Evolutionary conservation across 2,888 invertebrate genomes (phyloP).

Genomic region (Drosophila melanocephala): DNA sequence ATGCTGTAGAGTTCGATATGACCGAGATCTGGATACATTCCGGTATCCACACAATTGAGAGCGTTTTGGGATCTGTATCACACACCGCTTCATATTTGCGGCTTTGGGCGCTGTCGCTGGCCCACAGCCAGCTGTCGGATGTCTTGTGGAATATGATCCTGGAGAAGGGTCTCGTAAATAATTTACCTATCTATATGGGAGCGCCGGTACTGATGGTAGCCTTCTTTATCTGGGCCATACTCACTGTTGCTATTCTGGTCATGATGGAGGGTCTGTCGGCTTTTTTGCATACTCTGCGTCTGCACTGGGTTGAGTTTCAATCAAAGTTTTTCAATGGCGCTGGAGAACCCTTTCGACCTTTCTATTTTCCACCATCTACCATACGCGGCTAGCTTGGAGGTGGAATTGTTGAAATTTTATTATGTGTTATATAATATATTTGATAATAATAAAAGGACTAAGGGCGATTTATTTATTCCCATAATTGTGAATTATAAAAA

Average conservation of each 20-base stretch:
- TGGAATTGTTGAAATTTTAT: not conserved
- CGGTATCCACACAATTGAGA: constrained; percentile 87
- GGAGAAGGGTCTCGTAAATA: constrained; percentile 89
- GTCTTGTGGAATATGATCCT: constrained; percentile 98
- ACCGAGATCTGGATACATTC: constrained; percentile 82
- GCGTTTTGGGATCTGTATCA: constrained; percentile 95
- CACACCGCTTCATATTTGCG: constrained; percentile 99
- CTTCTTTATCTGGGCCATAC: constrained; percentile 95
- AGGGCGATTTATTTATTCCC: not conserved
- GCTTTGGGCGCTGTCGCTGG: constrained; percentile 98
- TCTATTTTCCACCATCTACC: constrained; percentile 89
- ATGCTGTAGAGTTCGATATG: constrained; percentile 52
- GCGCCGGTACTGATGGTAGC: constrained; percentile 91
- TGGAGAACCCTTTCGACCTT: constrained; percentile 93
- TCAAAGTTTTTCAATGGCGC: constrained; percentile 95
- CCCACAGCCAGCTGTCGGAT: constrained; percentile 95
- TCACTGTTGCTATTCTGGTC: constrained; percentile 97
- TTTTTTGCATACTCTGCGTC: constrained; percentile 98
- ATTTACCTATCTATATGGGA: constrained; percentile 19
- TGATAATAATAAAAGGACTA: not conserved
- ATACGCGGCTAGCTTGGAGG: constrained; percentile 35
- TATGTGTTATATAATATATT: not conserved
- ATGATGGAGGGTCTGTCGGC: constrained; percentile 99
- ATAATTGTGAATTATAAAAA: not conserved
- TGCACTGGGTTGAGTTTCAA: constrained; percentile 99